phyloP scores from a whole-genome alignment of 2,888 invertebrate species.

The Chrysomela aeneicollis region DNA sequence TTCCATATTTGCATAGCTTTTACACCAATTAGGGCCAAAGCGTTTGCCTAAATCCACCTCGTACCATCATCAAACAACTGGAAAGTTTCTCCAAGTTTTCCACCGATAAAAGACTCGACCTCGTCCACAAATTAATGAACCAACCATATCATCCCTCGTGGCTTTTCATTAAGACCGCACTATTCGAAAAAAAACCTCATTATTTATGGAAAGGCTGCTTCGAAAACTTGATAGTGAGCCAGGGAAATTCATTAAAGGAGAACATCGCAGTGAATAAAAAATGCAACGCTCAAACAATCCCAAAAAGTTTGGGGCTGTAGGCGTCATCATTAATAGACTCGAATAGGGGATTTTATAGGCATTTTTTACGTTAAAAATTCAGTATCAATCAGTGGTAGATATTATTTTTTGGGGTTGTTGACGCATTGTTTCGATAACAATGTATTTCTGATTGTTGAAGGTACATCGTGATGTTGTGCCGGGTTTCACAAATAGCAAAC shows the following conservation, averaged over 20 bases:
- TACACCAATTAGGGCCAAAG: constrained; percentile 5
- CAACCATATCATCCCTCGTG: constrained; percentile 13
- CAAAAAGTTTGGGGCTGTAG: constrained; percentile 2
- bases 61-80: constrained; percentile 4
- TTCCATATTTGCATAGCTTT: too few relatives aligned
- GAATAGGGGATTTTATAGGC: too few relatives aligned
- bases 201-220: constrained; percentile 33
- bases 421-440: too few relatives aligned
- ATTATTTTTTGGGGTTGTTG: too few relatives aligned
- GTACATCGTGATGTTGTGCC: too few relatives aligned
- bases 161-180: constrained; percentile 32
- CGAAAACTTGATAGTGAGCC: constrained; percentile 29
- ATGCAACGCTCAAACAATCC: constrained; percentile 23
- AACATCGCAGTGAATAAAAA: constrained; percentile 33
- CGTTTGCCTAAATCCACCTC: neutral
- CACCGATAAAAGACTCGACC: constrained; percentile 10
- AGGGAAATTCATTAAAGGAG: constrained; percentile 23
- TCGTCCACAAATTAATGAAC: constrained; percentile 16
- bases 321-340: too few relatives aligned
- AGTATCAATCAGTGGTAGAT: too few relatives aligned
- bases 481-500: too few relatives aligned
- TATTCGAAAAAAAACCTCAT: constrained; percentile 28
- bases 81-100: neutral
- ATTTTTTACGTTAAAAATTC: too few relatives aligned
- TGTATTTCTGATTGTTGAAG: too few relatives aligned